phyloP scores from a whole-genome alignment of 2,888 invertebrate species.

The Andrena camellia region DNA sequence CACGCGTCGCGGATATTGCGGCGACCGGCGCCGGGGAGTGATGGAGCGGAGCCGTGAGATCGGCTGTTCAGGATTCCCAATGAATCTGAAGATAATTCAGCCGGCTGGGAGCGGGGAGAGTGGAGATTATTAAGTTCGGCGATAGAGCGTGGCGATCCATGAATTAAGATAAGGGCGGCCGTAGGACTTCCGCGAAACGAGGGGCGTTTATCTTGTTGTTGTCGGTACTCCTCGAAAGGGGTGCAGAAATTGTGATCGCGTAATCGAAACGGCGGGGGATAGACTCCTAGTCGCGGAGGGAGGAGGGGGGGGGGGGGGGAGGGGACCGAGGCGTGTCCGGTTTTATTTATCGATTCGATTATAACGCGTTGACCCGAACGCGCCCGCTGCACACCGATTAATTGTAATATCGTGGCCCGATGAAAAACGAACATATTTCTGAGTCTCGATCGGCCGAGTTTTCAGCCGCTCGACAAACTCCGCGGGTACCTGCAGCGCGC shows the following conservation, averaged over 20 bases:
- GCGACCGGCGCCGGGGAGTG: background rate
- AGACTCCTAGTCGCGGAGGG: slow-evolving; percentile 5
- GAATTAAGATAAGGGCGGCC: slow-evolving; percentile 18
- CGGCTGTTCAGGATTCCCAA: slow-evolving; percentile 14
- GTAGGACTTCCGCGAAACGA: background rate
- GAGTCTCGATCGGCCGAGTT: slow-evolving; percentile 3
- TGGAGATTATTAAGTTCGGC: background rate
- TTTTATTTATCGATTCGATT: slow-evolving; percentile 36
- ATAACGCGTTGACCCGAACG: slow-evolving; percentile 6
- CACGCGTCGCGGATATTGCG: background rate
- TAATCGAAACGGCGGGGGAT: slow-evolving; percentile 9
- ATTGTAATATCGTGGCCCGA: slow-evolving; percentile 7
- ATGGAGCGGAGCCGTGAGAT: slow-evolving; percentile 2
- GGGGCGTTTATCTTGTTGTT: slow-evolving; percentile 10
- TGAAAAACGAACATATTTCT: background rate
- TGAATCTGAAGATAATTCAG: slow-evolving; percentile 20
- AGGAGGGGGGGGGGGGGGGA: background rate
- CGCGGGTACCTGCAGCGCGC: background rate
- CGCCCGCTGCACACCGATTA: background rate
- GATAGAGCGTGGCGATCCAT: background rate
- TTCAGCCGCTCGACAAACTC: background rate
- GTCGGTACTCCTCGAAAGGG: background rate
- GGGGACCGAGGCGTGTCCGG: background rate
- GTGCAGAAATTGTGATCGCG: background rate
- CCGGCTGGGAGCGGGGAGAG: background rate